Base-by-base conservation (phyloP, 92 coral and sea anemone genomes). In the Phymanthus crucifer region DNA sequence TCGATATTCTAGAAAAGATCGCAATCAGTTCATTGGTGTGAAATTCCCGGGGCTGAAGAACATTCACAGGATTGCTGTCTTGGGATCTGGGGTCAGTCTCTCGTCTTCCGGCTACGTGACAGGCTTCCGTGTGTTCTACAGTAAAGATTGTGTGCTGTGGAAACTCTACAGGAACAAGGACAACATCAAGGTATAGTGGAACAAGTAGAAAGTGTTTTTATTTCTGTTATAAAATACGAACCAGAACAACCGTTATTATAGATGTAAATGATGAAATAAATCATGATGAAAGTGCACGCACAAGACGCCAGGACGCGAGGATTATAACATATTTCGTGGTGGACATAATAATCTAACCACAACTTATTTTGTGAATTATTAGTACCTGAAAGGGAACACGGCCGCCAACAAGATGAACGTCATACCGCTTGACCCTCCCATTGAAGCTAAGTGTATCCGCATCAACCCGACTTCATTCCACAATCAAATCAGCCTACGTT, bases 401-500 rank as follows among this genome's bases (percentile, higher is more conserved):
- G 71, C 48, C 13, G 70, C 80, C 40, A 38, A 76, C 50, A 76
- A 76, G 66, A 45, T 76, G 38, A 68, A 43, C 6, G 50, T 76
- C 0, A 21, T 76, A 32, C 70, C 80, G 12, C 66, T 76, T 33
- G 80, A 56, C 23, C 80, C 80, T 56, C 47, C 80, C 14, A 76
- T 76, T 71, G 40, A 56, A 34, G 80, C 80, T 5, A 76, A 76
- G 32, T 58, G 80, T 35, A 76, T 76, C 66, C 80, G 80, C 40
- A 76, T 76, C 70, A 76, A 76, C 32, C 80, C 80, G 33, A 52
- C 46, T 32, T 35, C 80, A 19, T 56, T 40, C 45, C 50, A 34
- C 66, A 76, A 76, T 14, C 70, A 58, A 34, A 56, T 76, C n/a
- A 69, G 48, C 2, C 50, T 58, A 17, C 19, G 71, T 17, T 34